Conservation (phyloP, 2,797 vertebrate genomes). For the Buceros bicornis region DNA sequence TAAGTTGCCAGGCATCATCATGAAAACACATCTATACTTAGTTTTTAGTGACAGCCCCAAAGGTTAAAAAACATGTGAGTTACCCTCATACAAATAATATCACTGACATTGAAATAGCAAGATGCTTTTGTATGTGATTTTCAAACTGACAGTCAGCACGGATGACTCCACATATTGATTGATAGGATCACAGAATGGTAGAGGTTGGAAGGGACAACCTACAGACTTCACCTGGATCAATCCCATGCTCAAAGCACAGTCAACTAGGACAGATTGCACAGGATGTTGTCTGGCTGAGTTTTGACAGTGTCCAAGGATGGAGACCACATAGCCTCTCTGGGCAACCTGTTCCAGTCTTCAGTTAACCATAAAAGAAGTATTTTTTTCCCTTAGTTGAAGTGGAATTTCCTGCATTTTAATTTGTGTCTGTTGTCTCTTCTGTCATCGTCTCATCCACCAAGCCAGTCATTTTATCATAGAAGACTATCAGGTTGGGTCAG, state of each 20-base stretch:
- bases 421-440: background rate
- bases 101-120: background rate
- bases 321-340: background rate
- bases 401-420: background rate
- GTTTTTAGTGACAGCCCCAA: background rate
- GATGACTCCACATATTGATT: background rate
- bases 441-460: background rate
- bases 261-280: background rate
- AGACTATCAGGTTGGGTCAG: background rate
- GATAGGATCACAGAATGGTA: background rate
- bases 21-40: constrained; percentile 9
- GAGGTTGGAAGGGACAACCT: background rate
- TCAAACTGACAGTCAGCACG: background rate
- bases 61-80: constrained; percentile 12
- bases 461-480: background rate
- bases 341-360: background rate
- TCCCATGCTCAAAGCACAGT: background rate
- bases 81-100: background rate
- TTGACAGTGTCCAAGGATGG: background rate
- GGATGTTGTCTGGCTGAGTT: background rate
- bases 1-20: constrained; percentile 1
- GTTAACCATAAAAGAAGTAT: background rate
- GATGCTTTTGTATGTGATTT: background rate
- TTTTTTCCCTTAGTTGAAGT: background rate
- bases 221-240: background rate